phyloP scores from a whole-genome alignment of 2,888 invertebrate species.

The Heterodera filipjevi region DNA sequence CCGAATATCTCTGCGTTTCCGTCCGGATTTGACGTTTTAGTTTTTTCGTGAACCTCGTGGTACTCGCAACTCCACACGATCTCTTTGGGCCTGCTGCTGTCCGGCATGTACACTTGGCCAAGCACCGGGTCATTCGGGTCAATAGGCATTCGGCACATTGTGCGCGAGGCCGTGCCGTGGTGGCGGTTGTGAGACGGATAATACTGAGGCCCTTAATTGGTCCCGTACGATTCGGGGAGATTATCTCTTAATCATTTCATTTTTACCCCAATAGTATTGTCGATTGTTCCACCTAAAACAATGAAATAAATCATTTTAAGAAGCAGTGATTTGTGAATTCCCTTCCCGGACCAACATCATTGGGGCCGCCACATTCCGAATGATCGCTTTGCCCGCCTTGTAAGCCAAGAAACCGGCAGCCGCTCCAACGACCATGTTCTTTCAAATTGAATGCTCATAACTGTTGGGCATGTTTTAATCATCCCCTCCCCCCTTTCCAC shows the following conservation, averaged over 20 bases:
- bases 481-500: neutral
- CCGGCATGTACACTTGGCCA: slow-evolving; percentile 17
- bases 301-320: neutral
- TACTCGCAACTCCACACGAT: slow-evolving; percentile 60
- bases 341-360: slow-evolving; percentile 20
- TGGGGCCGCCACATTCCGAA: slow-evolving; percentile 15
- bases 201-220: slow-evolving; percentile 19
- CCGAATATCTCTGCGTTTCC: no score
- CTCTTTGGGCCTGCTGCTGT: slow-evolving; percentile 20
- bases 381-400: slow-evolving; percentile 19
- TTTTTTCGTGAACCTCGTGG: slow-evolving; percentile 43
- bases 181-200: neutral
- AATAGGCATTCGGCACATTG: slow-evolving; percentile 31
- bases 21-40: no score
- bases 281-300: slow-evolving; percentile 30
- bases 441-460: neutral
- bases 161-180: slow-evolving; percentile 18
- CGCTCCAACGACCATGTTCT: slow-evolving; percentile 24
- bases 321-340: neutral
- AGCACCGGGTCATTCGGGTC: slow-evolving; percentile 24
- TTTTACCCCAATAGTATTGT: slow-evolving; percentile 27
- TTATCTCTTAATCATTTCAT: neutral
- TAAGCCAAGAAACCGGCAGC: slow-evolving; percentile 21
- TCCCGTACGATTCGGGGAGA: neutral
- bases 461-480: neutral